Evolutionary conservation across 2,888 invertebrate genomes (phyloP).

Genomic region (Lampropteryx suffumata): DNA sequence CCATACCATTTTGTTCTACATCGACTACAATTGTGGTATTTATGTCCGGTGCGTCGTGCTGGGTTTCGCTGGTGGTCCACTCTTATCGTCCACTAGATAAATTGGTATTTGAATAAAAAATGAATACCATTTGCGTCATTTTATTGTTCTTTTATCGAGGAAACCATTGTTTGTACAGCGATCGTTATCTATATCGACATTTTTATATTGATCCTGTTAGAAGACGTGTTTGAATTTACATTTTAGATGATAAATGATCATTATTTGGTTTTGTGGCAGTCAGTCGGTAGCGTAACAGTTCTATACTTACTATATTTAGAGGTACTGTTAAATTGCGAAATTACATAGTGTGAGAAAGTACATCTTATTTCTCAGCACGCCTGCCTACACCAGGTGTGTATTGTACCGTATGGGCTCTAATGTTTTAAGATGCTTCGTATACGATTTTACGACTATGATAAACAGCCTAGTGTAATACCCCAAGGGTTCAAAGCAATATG

Average conservation of each 20-base stretch:
- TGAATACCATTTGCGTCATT: conserved; percentile 25
- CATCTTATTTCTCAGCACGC: conserved; percentile 2
- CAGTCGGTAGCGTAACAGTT: no score
- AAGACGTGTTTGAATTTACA: not conserved
- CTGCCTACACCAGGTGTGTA: conserved; percentile 17
- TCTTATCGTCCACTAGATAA: conserved; percentile 23
- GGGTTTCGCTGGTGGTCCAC: conserved; percentile 21
- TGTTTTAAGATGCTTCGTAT: conserved; percentile 22
- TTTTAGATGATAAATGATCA: not conserved
- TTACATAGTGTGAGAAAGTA: not conserved
- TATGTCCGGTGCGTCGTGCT: conserved; percentile 18
- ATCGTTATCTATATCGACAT: conserved; percentile 26
- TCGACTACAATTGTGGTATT: conserved; percentile 9
- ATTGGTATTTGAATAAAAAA: conserved; percentile 28
- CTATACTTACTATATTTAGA: no score
- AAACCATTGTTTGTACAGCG: conserved; percentile 21
- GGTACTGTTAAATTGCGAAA: conserved; percentile 2
- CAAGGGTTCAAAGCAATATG: conserved; percentile 35
- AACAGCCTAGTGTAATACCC: conserved; percentile 31
- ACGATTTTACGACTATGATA: conserved; percentile 39
- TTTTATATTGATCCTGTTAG: conserved; percentile 16
- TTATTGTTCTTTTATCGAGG: conserved; percentile 26
- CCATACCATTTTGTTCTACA: conserved; percentile 18
- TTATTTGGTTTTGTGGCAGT: no score
- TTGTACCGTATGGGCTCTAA: conserved; percentile 16